Base-by-base conservation (phyloP, 2,113 vertebrate genomes). In the Ibidorhyncha struthersii region DNA sequence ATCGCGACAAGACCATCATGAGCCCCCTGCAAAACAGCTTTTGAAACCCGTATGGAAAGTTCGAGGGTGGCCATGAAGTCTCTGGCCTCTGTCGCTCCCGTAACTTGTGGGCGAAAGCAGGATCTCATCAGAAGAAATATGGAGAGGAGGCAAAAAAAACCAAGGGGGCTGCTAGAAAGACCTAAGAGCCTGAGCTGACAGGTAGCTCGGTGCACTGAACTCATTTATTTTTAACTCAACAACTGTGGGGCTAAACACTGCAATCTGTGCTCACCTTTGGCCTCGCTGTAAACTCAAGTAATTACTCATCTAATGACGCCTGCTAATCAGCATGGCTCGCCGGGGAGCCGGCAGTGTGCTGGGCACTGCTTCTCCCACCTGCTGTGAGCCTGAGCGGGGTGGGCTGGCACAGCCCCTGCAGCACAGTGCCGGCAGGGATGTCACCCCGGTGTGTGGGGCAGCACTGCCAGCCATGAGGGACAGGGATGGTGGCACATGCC, bases 1-100 rank as follows among this genome's bases (percentile, higher is more conserved):
- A 27, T n/a, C 12, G 1, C 1, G 1, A 29, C 25, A 50, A 38
- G 30, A 36, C 8, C 47, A n/a, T 21, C 0, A 0, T 13, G 1
- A 85, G 20, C 2, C 9, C 21, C 21, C 38, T 86, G 50, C 34
- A 62, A 45, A 82, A 43, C 34, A 88, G 30, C 27, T 90, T 50
- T 34, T 82, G 61, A 74, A 80, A 93, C 13, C 19, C 25, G 23
- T 17, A 43, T 34, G 26, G 86, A 74, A 58, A 74, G 70, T 58
- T 45, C 5, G 6, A 72, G 58, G 38, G 29, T 6, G 14, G 71
- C 47, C 40, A 36, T 2, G 1, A 41, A 8, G 21, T n/a, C 32
- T 58, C 56, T 55, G 27, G 34, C 49, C 30, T 55, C n/a, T 71
- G 8, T 53, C 3, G 1, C 14, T 59, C 40, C 82, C 0, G 0